Evolutionary conservation across 2,113 vertebrate species (phyloP).

Genomic region (Sakesphorus luctuosus): DNA sequence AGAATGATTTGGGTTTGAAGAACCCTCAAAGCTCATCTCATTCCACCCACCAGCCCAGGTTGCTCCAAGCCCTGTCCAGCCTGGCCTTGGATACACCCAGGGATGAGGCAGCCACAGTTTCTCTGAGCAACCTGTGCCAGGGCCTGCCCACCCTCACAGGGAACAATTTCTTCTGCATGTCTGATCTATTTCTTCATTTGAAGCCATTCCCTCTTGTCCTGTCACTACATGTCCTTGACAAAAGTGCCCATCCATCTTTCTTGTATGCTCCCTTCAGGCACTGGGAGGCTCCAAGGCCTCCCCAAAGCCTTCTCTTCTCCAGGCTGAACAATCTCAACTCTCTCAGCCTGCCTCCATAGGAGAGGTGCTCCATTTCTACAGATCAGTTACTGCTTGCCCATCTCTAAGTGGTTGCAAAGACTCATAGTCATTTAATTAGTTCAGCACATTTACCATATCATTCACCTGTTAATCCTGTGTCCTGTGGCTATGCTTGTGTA

Average conservation of each 20-base stretch:
- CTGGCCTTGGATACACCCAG: no score
- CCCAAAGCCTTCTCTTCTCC: neutral
- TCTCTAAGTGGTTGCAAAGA: neutral
- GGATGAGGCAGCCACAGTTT: no score
- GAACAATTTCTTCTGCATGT: neutral
- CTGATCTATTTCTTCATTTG: neutral
- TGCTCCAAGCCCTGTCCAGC: neutral
- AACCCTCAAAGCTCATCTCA: neutral
- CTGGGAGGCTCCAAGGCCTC: neutral
- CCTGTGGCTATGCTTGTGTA: no score
- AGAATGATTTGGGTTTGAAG: neutral
- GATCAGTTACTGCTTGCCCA: neutral
- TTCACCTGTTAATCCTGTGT: neutral
- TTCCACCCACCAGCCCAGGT: neutral
- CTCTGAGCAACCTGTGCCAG: neutral
- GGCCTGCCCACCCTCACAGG: neutral
- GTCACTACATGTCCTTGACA: neutral
- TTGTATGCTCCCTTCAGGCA: neutral
- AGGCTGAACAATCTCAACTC: neutral
- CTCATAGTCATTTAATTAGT: neutral
- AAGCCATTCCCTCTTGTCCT: neutral
- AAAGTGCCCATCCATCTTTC: neutral
- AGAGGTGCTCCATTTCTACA: neutral
- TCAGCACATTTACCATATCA: neutral
- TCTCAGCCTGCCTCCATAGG: neutral